Evolutionary conservation across 1,140 invertebrate genomes (phyloP), one percentile per base, ranked within the genome.

Genomic region (Cotesia chilonis): DNA sequence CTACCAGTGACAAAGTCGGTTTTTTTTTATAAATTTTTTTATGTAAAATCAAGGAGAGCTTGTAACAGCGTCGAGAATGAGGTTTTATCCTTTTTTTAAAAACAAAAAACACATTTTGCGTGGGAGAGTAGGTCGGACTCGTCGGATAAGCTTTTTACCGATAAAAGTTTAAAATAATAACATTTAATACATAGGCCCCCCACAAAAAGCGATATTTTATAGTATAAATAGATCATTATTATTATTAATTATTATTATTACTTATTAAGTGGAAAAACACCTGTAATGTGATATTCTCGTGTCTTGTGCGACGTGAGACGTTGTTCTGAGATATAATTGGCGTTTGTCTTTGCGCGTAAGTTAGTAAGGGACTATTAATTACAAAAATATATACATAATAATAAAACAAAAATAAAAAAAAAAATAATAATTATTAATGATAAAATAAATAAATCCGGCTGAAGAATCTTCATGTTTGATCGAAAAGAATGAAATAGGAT

Each of bases 221-320:
- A 73, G 59, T 69, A 67, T 17, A 66, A 41, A 52, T 69, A 38
- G 55, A 60, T 61, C 35, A 70, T 59, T 41, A 54, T 41, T 63
- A 55, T 61, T 60, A 68, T 35, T 52, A 35, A 64, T 54, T 36
- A 38, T 66, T 9, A 59, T 51, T n/a, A 64, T 54, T 36, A 38
- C 66, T 9, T 41, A 41, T 60, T 17, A 72, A 74, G 67, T 47
- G 61, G 37, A 71, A 65, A 81, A 77, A 86, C 82, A 83, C 81
- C 81, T 79, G 80, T 81, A 84, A 84, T 86, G 84, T 86, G 83
- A 86, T 86, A 86, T 84, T 86, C 84, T 86, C 83, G 84, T 86
- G 84, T 86, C 83, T 86, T 86, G 84, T 86, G 81, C 77, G 80
- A 86, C 83, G 82, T 83, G 83, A 85, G 83, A 84, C 82, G 81